phyloP scores from a whole-genome alignment of 2,797 vertebrate species.

The Echiichthys vipera region DNA sequence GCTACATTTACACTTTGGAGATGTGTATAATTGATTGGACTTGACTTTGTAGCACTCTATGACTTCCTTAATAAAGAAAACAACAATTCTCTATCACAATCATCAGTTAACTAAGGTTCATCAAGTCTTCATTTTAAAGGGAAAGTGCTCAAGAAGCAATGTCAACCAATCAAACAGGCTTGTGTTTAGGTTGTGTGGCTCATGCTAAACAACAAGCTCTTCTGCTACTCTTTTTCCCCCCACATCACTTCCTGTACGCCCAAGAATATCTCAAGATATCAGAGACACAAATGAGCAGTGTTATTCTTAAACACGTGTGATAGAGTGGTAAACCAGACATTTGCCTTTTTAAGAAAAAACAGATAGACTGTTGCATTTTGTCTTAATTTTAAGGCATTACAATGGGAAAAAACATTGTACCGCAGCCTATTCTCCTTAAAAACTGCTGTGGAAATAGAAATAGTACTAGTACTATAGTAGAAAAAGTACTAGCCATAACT shows the following conservation, averaged over 20 bases:
- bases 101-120: slow-evolving; percentile 17
- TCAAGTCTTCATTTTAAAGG: neutral
- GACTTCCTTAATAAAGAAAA: slow-evolving; percentile 31
- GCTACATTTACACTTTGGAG: slow-evolving; percentile 55
- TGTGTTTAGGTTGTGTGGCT: neutral
- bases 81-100: slow-evolving; percentile 13
- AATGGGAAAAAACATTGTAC: too few relatives aligned
- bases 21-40: slow-evolving; percentile 56
- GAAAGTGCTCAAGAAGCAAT: neutral
- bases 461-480: too few relatives aligned
- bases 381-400: too few relatives aligned
- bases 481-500: slow-evolving; percentile 9
- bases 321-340: too few relatives aligned
- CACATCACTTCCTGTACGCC: neutral
- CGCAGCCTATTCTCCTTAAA: neutral
- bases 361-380: too few relatives aligned
- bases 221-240: neutral
- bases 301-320: too few relatives aligned
- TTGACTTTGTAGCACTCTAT: slow-evolving; percentile 47
- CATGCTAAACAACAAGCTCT: neutral
- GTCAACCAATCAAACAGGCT: slow-evolving; percentile 3
- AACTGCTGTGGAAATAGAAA: neutral
- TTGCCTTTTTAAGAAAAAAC: too few relatives aligned
- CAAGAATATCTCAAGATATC: neutral
- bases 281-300: neutral